Percentiles rank a stretch among this genome's conserved stretches.
phyloP scores from a whole-genome alignment of 1,140 invertebrate genomes.

The Halictus rubicundus region DNA sequence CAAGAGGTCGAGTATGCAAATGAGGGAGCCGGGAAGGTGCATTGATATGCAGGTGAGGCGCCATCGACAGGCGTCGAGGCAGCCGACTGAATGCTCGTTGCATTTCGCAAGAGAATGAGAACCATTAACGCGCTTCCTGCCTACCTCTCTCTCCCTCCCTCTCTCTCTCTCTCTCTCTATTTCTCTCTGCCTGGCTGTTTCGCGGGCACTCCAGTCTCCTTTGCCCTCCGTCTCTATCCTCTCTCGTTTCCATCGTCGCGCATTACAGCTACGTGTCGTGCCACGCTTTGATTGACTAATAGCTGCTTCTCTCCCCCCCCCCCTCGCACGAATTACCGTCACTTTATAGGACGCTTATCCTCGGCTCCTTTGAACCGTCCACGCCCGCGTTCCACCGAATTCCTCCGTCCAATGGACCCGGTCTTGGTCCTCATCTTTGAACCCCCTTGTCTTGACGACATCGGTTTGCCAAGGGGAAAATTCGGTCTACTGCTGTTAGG shows the following conservation, averaged over 20 bases:
- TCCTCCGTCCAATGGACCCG: neutral
- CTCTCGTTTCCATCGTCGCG: neutral
- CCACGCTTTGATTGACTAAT: slow-evolving; percentile 42
- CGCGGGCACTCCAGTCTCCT: neutral
- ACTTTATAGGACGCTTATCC: slow-evolving; percentile 4
- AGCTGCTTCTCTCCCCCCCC: slow-evolving; percentile 33
- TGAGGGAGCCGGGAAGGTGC: slow-evolving; percentile 50
- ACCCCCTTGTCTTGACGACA: neutral
- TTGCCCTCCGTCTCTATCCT: neutral
- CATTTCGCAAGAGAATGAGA: slow-evolving; percentile 51
- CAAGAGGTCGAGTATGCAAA: slow-evolving; percentile 48
- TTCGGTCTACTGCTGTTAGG: too few relatives aligned
- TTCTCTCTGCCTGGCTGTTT: too few relatives aligned
- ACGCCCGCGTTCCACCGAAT: neutral
- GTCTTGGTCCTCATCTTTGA: neutral
- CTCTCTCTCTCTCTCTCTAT: neutral
- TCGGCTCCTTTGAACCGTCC: neutral
- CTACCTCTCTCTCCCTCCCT: neutral
- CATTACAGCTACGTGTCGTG: slow-evolving; percentile 28
- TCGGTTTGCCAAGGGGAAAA: too few relatives aligned
- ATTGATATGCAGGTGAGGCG: slow-evolving; percentile 72
- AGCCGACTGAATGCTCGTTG: slow-evolving; percentile 64
- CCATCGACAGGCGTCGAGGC: slow-evolving; percentile 61
- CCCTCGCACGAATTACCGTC: slow-evolving; percentile 32
- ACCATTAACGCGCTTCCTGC: slow-evolving; percentile 49